phyloP scores from a whole-genome alignment of 2,113 vertebrate genomes.

The Eira barbara region DNA sequence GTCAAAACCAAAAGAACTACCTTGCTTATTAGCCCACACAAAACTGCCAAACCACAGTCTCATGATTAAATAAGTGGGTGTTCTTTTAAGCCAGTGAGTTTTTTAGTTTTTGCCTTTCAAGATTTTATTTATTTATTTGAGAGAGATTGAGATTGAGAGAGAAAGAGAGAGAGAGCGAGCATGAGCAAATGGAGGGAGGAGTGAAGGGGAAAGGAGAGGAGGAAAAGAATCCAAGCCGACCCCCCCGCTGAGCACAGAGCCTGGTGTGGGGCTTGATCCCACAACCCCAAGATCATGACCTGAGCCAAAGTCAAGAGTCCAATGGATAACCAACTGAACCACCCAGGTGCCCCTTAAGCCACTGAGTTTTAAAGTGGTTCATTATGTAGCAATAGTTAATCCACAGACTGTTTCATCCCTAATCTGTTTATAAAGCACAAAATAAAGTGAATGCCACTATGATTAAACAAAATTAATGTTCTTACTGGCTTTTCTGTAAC shows the following conservation, averaged over 20 bases:
- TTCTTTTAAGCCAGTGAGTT: neutral
- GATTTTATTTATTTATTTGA: neutral
- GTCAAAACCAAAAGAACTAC: neutral
- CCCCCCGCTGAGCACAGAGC: neutral
- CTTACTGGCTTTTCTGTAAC: neutral
- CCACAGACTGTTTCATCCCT: neutral
- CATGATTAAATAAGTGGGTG: neutral
- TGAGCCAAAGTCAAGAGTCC: neutral
- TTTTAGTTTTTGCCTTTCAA: neutral
- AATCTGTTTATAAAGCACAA: neutral
- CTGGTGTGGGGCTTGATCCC: neutral
- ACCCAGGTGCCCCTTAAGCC: neutral
- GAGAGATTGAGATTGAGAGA: no score
- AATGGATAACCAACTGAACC: neutral
- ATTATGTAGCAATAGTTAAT: neutral
- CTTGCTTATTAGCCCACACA: neutral
- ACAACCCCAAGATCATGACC: neutral
- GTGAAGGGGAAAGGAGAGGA: neutral
- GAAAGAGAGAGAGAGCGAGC: no score
- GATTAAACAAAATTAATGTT: conserved; percentile 23
- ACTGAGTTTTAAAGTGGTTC: neutral
- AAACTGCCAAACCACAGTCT: neutral
- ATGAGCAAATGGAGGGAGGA: neutral
- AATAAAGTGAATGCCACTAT: neutral
- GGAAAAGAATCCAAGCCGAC: neutral